These are phyloP conservation scores for Lasioglossum morio DNA, from an alignment of 2,888 invertebrate species.

Conservation along the genomic window DNA sequence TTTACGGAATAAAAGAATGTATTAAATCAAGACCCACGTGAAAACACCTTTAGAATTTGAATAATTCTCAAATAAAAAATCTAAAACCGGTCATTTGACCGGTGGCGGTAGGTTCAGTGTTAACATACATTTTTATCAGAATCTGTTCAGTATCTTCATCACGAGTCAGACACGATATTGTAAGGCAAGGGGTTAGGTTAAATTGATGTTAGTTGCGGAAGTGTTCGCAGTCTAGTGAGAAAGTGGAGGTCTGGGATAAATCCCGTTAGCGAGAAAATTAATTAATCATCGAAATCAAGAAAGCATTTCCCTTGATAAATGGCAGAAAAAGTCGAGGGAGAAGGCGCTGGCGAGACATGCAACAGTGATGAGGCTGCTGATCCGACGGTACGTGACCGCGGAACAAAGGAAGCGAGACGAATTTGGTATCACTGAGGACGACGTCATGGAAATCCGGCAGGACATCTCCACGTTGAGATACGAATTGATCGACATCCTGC, in stretches of 20 bases:
- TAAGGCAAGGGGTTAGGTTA: too few relatives aligned
- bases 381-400: conserved; percentile 95
- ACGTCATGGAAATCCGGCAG: conserved; percentile 98
- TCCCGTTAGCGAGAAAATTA: neutral
- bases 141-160: too few relatives aligned
- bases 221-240: too few relatives aligned
- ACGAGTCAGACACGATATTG: too few relatives aligned
- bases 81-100: too few relatives aligned
- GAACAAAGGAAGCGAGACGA: conserved; percentile 96
- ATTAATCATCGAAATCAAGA: neutral
- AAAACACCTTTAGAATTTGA: too few relatives aligned
- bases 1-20: too few relatives aligned
- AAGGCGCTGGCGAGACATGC: conserved; percentile 91
- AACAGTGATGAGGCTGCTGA: conserved; percentile 94
- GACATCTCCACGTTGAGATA: conserved; percentile 97
- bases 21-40: too few relatives aligned
- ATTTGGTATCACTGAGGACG: conserved; percentile 97
- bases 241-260: neutral
- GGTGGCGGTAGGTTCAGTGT: too few relatives aligned
- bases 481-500: conserved; percentile 96
- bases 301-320: neutral
- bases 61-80: too few relatives aligned
- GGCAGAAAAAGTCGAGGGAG: conserved; percentile 90
- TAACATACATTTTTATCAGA: too few relatives aligned
- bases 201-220: too few relatives aligned